Conservation (phyloP, 2,113 vertebrate species). For the Colossoma macropomum region DNA sequence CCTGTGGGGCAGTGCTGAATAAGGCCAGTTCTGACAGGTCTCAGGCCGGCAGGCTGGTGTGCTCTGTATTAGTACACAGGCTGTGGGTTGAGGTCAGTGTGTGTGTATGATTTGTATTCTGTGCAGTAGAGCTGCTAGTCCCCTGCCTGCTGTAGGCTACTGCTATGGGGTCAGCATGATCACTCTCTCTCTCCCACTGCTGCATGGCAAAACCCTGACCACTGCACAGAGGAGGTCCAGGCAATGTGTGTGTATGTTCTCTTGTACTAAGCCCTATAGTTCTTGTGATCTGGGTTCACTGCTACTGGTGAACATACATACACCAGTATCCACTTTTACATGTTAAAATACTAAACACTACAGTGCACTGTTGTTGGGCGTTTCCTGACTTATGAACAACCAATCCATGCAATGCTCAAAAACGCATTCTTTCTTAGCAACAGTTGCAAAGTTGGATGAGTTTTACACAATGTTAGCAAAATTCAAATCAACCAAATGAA, state of each 20-base stretch:
- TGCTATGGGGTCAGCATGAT: slow-evolving; percentile 50
- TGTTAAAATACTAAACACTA: background rate
- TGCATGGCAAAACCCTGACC: slow-evolving; percentile 16
- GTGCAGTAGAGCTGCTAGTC: slow-evolving; percentile 41
- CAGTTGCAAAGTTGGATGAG: background rate
- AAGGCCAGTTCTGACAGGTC: slow-evolving; percentile 13
- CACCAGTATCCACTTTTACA: background rate
- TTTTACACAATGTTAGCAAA: background rate
- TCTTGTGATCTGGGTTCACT: background rate
- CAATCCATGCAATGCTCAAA: background rate
- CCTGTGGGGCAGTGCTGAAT: background rate
- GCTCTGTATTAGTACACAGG: slow-evolving; percentile 49
- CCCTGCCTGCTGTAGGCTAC: slow-evolving; percentile 42
- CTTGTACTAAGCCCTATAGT: background rate
- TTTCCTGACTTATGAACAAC: background rate
- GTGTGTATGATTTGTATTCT: slow-evolving; percentile 54
- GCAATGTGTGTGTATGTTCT: background rate
- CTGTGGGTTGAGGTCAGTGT: slow-evolving; percentile 46
- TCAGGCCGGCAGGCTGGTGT: slow-evolving; percentile 26
- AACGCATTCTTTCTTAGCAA: no score
- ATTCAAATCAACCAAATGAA: no score
- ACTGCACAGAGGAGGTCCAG: background rate
- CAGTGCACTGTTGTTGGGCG: background rate
- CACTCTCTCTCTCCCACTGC: slow-evolving; percentile 28
- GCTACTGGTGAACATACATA: background rate